phyloP scores from a whole-genome alignment of 2,797 vertebrate genomes.

The Phataginus tetradactyla region DNA sequence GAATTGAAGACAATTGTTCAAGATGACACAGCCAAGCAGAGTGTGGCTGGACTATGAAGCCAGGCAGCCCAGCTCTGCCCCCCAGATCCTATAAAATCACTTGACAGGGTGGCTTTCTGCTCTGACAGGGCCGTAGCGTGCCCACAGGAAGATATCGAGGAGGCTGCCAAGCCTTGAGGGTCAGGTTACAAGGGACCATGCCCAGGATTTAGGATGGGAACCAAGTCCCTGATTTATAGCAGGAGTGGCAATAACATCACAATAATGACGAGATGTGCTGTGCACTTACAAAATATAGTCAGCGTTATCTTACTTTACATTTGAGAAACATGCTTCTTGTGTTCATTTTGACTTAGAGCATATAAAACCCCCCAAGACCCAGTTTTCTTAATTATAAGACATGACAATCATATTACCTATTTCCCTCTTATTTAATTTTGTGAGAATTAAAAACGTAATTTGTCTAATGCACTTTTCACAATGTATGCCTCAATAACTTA shows the following conservation, averaged over 20 bases:
- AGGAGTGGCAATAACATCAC: background rate
- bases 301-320: background rate
- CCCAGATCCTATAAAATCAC: too few relatives aligned
- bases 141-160: accelerated
- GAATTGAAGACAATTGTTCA: too few relatives aligned
- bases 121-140: accelerated
- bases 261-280: background rate
- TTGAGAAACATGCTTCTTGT: background rate
- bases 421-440: too few relatives aligned
- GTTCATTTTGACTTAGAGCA: background rate
- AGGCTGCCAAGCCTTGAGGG: too few relatives aligned
- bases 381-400: too few relatives aligned
- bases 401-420: too few relatives aligned
- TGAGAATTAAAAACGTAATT: too few relatives aligned
- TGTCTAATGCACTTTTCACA: too few relatives aligned
- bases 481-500: too few relatives aligned
- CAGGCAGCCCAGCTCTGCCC: background rate
- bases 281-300: background rate
- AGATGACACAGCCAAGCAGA: background rate
- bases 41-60: accelerated
- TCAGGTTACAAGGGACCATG: background rate
- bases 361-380: too few relatives aligned
- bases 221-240: background rate
- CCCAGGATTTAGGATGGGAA: background rate
- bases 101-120: background rate